These are phyloP conservation scores for Aphaenogaster ashmeadi DNA, from an alignment of 1,140 invertebrate species.

Conservation along the genomic window DNA sequence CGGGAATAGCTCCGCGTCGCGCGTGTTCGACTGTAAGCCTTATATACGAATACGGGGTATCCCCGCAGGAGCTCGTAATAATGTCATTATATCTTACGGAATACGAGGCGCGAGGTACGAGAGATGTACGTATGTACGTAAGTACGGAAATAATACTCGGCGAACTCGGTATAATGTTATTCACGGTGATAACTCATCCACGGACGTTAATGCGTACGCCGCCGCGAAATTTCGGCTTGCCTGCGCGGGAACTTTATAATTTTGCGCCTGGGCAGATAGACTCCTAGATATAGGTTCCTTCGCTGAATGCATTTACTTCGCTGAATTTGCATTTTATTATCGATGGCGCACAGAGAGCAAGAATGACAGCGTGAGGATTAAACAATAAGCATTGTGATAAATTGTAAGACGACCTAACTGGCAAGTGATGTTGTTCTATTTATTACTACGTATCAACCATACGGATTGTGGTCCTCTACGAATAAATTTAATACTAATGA, in stretches of 20 bases:
- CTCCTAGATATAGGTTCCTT: background rate
- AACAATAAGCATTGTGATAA: background rate
- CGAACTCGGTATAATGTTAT: constrained; percentile 47
- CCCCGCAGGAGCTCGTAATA: constrained; percentile 23
- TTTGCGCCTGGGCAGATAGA: background rate
- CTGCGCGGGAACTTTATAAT: constrained; percentile 35
- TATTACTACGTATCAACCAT: too few species aligned
- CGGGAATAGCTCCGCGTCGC: background rate
- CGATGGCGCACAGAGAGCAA: too few species aligned
- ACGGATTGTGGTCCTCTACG: too few species aligned
- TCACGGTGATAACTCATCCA: constrained; percentile 50
- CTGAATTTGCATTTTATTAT: constrained; percentile 46
- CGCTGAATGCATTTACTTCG: background rate
- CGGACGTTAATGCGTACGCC: constrained; percentile 35
- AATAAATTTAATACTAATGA: too few species aligned
- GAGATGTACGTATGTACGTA: background rate
- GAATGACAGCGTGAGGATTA: background rate
- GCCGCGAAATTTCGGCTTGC: constrained; percentile 30
- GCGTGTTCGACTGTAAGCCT: constrained; percentile 23
- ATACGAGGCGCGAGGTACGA: background rate
- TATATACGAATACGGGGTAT: background rate
- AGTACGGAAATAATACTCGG: constrained; percentile 39
- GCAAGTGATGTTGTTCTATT: too few species aligned
- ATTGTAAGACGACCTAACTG: too few species aligned
- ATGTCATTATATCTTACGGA: constrained; percentile 48